Evolutionary conservation across 2,113 vertebrate species (phyloP).

Genomic region (Erythrolamprus reginae): DNA sequence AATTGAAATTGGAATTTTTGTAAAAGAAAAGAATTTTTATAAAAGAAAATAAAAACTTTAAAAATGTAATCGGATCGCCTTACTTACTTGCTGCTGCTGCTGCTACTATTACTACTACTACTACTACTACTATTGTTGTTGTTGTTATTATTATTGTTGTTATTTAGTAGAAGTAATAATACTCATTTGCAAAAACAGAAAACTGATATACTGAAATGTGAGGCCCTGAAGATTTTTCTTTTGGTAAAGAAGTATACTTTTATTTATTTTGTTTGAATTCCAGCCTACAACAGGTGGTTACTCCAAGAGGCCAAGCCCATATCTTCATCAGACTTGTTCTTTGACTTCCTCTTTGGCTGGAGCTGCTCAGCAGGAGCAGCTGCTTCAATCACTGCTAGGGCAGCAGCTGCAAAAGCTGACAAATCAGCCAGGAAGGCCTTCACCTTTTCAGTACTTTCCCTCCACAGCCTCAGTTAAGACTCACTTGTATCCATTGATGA

Average conservation of each 20-base stretch:
- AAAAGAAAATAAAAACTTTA: no score
- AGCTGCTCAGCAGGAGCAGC: constrained; percentile 64
- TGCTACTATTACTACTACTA: no score
- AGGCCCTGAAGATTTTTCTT: not conserved
- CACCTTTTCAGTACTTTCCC: constrained; percentile 93
- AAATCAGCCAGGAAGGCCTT: constrained; percentile 84
- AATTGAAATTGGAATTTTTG: no score
- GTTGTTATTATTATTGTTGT: no score
- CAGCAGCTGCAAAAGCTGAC: constrained; percentile 65
- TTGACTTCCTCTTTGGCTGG: constrained; percentile 76
- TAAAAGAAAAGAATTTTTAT: no score
- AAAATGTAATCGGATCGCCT: no score
- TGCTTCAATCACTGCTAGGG: constrained; percentile 54
- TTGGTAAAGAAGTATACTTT: not conserved
- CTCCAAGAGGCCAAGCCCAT: not conserved
- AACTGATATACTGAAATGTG: not conserved
- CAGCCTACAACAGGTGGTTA: not conserved
- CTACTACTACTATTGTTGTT: no score
- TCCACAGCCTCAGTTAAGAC: constrained; percentile 91
- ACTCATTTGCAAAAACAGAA: not conserved
- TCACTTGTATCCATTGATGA: constrained; percentile 93
- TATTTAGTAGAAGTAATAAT: not conserved
- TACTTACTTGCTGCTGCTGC: no score
- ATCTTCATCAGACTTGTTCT: constrained; percentile 56
- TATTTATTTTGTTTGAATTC: not conserved